phyloP scores from a whole-genome alignment of 2,113 vertebrate genomes.

The Myocastor coypus region DNA sequence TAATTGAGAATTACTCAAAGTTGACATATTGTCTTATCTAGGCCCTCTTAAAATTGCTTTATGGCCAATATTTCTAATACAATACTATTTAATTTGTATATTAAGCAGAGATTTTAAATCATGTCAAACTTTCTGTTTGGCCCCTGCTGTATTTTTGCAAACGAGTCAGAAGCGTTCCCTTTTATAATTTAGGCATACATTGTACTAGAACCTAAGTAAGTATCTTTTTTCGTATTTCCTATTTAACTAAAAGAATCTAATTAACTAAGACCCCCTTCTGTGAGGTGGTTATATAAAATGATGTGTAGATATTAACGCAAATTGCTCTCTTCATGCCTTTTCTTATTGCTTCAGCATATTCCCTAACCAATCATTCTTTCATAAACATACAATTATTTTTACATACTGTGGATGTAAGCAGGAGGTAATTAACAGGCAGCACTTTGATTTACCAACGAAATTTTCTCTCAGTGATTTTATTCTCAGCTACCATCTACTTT shows the following conservation, averaged over 20 bases:
- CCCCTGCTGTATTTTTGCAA: accelerated
- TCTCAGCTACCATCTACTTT: constrained; percentile 57
- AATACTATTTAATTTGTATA: constrained; percentile 30
- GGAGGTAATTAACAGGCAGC: constrained; percentile 85
- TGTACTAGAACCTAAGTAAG: constrained; percentile 68
- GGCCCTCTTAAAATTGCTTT: background rate
- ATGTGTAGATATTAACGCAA: constrained; percentile 81
- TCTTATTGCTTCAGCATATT: constrained; percentile 79
- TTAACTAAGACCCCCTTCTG: constrained; percentile 80
- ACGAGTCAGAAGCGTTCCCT: constrained; percentile 5
- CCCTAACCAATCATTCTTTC: constrained; percentile 81
- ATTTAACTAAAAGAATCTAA: constrained; percentile 84
- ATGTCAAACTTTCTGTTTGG: constrained; percentile 45
- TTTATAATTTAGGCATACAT: constrained; percentile 44
- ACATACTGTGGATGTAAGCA: constrained; percentile 68
- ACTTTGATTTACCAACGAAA: constrained; percentile 77
- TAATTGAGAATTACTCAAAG: background rate
- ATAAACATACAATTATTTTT: constrained; percentile 77
- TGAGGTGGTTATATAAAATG: constrained; percentile 80
- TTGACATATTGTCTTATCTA: background rate
- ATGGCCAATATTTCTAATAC: background rate
- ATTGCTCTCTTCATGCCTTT: constrained; percentile 78
- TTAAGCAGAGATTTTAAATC: constrained; percentile 38
- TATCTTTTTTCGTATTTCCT: constrained; percentile 73
- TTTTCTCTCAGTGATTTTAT: constrained; percentile 80